These are phyloP conservation scores for Lerista edwardsae DNA, from an alignment of 2,797 vertebrate species.

Conservation along the genomic window DNA sequence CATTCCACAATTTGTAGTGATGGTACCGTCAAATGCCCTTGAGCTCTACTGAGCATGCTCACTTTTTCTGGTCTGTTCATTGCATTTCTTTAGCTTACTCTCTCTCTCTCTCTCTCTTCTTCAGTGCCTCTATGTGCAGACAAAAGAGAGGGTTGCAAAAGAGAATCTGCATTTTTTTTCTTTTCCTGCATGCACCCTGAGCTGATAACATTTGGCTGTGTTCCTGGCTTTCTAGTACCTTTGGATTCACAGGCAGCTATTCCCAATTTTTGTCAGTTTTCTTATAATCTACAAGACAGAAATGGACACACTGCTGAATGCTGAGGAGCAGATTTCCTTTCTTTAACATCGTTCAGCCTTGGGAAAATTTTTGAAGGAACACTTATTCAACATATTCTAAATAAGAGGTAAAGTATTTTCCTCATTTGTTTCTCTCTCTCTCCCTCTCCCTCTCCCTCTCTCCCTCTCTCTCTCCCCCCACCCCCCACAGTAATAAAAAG, in stretches of 20 bases:
- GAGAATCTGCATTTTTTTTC: neutral
- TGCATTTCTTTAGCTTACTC: constrained; percentile 29
- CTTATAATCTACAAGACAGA: constrained; percentile 7
- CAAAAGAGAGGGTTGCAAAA: constrained; percentile 1
- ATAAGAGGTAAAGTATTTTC: constrained; percentile 15
- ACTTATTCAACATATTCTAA: neutral
- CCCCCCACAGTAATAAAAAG: neutral
- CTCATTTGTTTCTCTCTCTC: neutral
- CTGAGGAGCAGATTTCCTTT: neutral
- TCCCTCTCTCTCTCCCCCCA: neutral
- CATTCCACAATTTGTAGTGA: constrained; percentile 7
- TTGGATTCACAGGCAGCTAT: constrained; percentile 7
- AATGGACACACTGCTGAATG: constrained; percentile 1
- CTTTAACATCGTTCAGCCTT: constrained; percentile 8
- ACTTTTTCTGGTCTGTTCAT: constrained; percentile 16
- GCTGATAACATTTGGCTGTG: constrained; percentile 12
- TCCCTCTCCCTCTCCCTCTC: neutral
- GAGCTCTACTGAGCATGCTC: constrained; percentile 45
- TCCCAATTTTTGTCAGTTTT: neutral
- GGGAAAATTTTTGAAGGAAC: constrained; percentile 6
- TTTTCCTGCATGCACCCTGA: neutral
- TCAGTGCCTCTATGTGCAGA: constrained; percentile 9
- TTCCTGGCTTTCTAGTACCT: constrained; percentile 4
- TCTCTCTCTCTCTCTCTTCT: neutral
- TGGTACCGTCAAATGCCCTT: constrained; percentile 32